phyloP scores from a whole-genome alignment of 2,113 vertebrate species.

The Petaurus breviceps region DNA sequence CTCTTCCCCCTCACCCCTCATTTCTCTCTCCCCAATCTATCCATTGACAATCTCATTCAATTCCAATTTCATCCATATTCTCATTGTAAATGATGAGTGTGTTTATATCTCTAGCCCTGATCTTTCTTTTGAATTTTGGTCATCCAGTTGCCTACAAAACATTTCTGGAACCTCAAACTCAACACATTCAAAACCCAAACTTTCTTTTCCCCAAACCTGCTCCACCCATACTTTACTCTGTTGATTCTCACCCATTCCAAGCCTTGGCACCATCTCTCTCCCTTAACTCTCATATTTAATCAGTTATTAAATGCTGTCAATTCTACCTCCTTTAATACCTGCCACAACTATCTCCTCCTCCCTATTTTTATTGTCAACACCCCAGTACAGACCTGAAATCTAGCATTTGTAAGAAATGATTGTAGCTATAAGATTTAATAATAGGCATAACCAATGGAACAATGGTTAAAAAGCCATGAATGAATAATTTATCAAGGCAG shows the following conservation, averaged over 20 bases:
- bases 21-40: too few relatives aligned
- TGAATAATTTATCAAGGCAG: background rate
- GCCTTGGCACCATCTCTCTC: background rate
- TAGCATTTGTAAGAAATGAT: background rate
- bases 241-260: background rate
- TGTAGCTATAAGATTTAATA: background rate
- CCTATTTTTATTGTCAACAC: background rate
- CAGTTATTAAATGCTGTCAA: background rate
- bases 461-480: background rate
- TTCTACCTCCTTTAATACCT: background rate
- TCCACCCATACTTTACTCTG: background rate
- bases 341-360: background rate
- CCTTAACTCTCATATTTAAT: background rate
- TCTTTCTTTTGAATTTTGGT: background rate
- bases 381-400: background rate
- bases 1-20: accelerated
- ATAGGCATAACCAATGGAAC: background rate
- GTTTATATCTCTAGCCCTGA: background rate
- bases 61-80: background rate
- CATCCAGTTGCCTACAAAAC: background rate
- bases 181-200: background rate
- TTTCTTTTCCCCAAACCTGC: background rate
- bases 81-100: background rate
- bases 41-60: background rate
- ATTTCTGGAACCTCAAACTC: background rate